These are phyloP conservation scores for Aphelocoma californica DNA, from an alignment of 2,797 vertebrate genomes.

Conservation along the genomic window DNA sequence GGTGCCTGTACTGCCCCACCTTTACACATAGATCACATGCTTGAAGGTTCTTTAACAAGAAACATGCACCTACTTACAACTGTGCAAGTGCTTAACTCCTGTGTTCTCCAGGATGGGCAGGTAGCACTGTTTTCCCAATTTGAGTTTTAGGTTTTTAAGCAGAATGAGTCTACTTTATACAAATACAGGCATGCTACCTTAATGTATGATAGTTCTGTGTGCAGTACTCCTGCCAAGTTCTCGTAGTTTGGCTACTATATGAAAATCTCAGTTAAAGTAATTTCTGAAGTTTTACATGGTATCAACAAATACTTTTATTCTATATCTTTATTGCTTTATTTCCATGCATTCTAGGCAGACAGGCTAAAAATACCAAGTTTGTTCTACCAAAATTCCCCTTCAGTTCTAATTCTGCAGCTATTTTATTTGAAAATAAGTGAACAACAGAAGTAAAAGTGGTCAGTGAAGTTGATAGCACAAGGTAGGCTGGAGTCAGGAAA, in stretches of 20 bases:
- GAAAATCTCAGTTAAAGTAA: neutral
- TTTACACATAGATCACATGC: fast-evolving
- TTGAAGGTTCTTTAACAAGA: neutral
- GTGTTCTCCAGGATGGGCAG: neutral
- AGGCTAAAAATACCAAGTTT: slow-evolving; percentile 27
- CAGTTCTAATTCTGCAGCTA: neutral
- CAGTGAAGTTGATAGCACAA: neutral
- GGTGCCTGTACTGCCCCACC: neutral
- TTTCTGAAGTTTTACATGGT: slow-evolving; percentile 13
- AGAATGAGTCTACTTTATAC: neutral
- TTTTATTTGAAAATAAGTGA: slow-evolving; percentile 49
- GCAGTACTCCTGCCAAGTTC: neutral
- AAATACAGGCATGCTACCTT: neutral
- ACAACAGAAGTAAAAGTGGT: neutral
- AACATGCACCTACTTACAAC: neutral
- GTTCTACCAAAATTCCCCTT: slow-evolving; percentile 38
- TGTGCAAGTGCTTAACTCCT: neutral
- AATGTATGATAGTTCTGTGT: neutral
- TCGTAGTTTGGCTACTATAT: neutral
- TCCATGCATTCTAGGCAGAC: neutral
- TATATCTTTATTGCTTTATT: neutral
- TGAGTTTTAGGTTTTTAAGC: slow-evolving; percentile 3
- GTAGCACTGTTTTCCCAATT: neutral
- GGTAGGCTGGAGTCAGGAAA: neutral
- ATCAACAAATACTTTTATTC: neutral